Conservation (phyloP, 2,888 invertebrate genomes). For the Axea sp. region DNA sequence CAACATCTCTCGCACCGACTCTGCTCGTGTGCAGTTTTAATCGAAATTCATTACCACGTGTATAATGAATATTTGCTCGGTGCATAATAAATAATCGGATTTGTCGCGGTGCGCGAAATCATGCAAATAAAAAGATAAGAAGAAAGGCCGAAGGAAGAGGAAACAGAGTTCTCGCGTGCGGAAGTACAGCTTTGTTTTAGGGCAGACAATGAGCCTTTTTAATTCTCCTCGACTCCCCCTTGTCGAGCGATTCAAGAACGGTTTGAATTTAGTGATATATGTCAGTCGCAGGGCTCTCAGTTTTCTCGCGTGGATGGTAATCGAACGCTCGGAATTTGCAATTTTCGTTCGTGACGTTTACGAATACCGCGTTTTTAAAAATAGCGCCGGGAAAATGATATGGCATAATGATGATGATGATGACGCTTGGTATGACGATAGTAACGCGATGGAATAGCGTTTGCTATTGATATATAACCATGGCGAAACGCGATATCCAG, state of each 20-base stretch:
- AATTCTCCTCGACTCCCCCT: background rate
- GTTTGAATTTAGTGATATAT: slow-evolving; percentile 15
- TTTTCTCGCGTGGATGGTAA: background rate
- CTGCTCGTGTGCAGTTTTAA: background rate
- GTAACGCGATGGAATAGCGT: too few relatives aligned
- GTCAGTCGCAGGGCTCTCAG: background rate
- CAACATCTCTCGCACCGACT: slow-evolving; percentile 10
- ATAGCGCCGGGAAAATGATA: too few relatives aligned
- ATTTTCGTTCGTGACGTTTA: too few relatives aligned
- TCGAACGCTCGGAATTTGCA: too few relatives aligned
- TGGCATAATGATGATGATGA: too few relatives aligned
- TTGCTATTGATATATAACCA: too few relatives aligned
- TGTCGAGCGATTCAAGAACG: slow-evolving; percentile 1
- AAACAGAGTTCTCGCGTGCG: slow-evolving; percentile 5
- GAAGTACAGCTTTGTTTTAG: slow-evolving; percentile 7
- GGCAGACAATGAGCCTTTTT: slow-evolving; percentile 29
- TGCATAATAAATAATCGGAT: slow-evolving; percentile 39
- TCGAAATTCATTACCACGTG: slow-evolving; percentile 10
- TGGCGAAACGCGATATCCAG: too few relatives aligned
- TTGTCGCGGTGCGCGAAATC: slow-evolving; percentile 23
- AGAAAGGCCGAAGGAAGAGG: background rate
- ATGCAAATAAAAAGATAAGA: slow-evolving; percentile 4
- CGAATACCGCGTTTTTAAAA: too few relatives aligned
- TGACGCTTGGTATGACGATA: too few relatives aligned
- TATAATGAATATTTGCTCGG: slow-evolving; percentile 32